phyloP scores from a whole-genome alignment of 2,888 invertebrate species.

The Meghimatium bilineatum region DNA sequence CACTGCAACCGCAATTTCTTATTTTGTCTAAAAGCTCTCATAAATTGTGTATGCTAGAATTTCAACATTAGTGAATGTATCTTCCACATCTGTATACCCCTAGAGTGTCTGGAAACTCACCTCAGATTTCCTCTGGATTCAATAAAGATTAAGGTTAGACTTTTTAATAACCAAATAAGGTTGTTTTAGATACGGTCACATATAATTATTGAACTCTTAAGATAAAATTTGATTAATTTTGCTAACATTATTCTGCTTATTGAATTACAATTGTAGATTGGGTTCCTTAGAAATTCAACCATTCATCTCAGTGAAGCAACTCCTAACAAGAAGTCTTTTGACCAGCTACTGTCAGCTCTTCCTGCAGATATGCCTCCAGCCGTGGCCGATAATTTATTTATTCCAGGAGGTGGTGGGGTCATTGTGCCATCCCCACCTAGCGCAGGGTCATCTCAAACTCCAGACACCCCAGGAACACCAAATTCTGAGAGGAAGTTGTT shows the following conservation, averaged over 20 bases:
- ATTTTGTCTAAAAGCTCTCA: no score
- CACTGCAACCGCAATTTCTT: no score
- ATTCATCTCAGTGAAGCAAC: constrained; percentile 65
- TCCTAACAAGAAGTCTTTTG: constrained; percentile 75
- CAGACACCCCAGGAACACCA: constrained; percentile 62
- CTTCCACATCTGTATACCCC: no score
- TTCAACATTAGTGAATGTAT: no score
- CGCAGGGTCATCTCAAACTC: constrained; percentile 59
- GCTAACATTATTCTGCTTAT: background rate
- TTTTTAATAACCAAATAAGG: no score
- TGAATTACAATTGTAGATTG: constrained; percentile 70
- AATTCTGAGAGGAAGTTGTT: constrained; percentile 56
- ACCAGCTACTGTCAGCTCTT: constrained; percentile 75
- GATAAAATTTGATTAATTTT: background rate
- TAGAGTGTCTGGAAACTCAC: no score
- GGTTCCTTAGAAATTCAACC: constrained; percentile 74
- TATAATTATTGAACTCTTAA: no score
- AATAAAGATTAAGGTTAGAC: no score
- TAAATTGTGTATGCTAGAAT: no score
- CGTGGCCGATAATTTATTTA: background rate
- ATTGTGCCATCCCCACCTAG: constrained; percentile 42
- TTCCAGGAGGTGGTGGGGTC: constrained; percentile 33
- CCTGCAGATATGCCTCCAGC: constrained; percentile 62
- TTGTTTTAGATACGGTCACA: no score
- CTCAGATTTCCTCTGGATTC: no score